These are phyloP conservation scores for Salminus brasiliensis DNA, from an alignment of 2,113 vertebrate genomes.

Conservation along the genomic window DNA sequence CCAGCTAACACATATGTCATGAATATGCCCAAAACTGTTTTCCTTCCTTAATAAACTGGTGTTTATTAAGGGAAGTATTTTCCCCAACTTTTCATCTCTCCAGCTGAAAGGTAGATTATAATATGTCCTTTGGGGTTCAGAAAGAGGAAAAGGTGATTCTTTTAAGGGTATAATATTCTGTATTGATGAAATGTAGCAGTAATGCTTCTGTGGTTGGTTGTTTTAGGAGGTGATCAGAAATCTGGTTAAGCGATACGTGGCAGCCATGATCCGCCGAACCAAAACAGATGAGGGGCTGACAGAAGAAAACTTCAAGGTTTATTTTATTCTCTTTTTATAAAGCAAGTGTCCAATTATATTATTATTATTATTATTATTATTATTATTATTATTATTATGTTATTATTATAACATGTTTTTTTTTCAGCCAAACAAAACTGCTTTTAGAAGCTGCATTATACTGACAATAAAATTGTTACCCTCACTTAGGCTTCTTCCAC, in stretches of 20 bases:
- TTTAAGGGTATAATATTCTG: slow-evolving; percentile 2
- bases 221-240: slow-evolving; percentile 87
- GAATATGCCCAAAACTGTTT: slow-evolving; percentile 42
- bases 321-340: too few relatives aligned
- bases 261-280: slow-evolving; percentile 89
- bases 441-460: too few relatives aligned
- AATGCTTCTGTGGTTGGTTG: not conserved
- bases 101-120: not conserved
- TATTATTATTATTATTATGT: too few relatives aligned
- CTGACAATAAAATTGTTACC: too few relatives aligned
- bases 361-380: too few relatives aligned
- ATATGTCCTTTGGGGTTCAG: not conserved
- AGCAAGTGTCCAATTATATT: too few relatives aligned
- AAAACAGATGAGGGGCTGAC: slow-evolving; percentile 88
- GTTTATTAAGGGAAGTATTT: too few relatives aligned
- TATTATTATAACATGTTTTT: too few relatives aligned
- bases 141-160: slow-evolving; percentile 6
- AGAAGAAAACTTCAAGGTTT: slow-evolving; percentile 91
- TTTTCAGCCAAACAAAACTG: too few relatives aligned
- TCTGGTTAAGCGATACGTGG: slow-evolving; percentile 87
- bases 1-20: slow-evolving; percentile 42
- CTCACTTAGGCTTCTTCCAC: too few relatives aligned
- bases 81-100: not conserved
- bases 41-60: slow-evolving; percentile 30
- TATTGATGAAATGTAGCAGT: not conserved